Evolutionary conservation across 1,140 invertebrate species (phyloP).

Genomic region (Drosophila truncata): DNA sequence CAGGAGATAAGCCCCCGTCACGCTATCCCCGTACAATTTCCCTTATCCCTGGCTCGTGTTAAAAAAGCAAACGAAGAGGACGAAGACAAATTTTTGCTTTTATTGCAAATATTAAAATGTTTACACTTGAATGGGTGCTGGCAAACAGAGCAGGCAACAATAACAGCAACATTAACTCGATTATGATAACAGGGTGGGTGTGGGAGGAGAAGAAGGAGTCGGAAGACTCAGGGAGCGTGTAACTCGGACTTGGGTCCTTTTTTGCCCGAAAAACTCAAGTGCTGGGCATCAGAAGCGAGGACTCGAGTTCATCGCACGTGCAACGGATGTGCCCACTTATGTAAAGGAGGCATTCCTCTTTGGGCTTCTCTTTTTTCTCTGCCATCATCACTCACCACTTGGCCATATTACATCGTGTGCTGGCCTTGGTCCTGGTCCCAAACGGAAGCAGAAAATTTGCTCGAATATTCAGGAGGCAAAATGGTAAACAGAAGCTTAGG

Average conservation of each 20-base stretch:
- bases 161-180: constrained; percentile 68
- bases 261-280: constrained; percentile 20
- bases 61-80: constrained; percentile 21
- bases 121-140: constrained; percentile 66
- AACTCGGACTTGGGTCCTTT: constrained; percentile 8
- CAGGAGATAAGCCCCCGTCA: constrained; percentile 37
- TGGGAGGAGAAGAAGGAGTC: neutral
- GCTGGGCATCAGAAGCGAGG: constrained; percentile 2
- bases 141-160: constrained; percentile 54
- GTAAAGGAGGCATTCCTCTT: constrained; percentile 18
- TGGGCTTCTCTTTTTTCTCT: constrained; percentile 2
- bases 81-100: constrained; percentile 54
- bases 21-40: neutral
- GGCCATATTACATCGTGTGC: neutral
- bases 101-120: constrained; percentile 80
- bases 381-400: constrained; percentile 4
- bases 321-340: constrained; percentile 58
- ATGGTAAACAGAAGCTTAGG: constrained; percentile 3
- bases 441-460: constrained; percentile 23
- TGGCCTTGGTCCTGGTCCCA: neutral
- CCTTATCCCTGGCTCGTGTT: constrained; percentile 5
- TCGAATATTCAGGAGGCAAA: constrained; percentile 39
- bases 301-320: constrained; percentile 44
- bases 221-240: neutral
- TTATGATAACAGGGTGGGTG: constrained; percentile 60